phyloP scores from a whole-genome alignment of 2,888 invertebrate genomes.

The Craniophora ligustri region DNA sequence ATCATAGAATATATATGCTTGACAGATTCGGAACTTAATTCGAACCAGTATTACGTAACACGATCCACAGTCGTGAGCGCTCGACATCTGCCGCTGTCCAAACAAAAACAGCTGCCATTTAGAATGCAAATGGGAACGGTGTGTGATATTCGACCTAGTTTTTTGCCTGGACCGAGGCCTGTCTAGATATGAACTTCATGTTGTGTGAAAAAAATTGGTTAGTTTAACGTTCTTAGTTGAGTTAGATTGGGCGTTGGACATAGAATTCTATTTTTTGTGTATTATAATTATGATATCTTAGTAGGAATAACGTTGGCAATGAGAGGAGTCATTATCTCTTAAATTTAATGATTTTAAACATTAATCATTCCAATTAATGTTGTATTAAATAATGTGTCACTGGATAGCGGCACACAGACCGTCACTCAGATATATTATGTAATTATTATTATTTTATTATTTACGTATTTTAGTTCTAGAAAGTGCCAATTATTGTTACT shows the following conservation, averaged over 20 bases:
- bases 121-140: conserved; percentile 59
- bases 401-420: too few relatives aligned
- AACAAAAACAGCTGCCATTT: conserved; percentile 60
- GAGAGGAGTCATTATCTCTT: too few relatives aligned
- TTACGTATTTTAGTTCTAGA: too few relatives aligned
- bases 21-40: conserved; percentile 35
- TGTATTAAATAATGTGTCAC: too few relatives aligned
- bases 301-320: too few relatives aligned
- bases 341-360: too few relatives aligned
- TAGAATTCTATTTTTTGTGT: conserved; percentile 9
- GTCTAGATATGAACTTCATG: conserved; percentile 18
- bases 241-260: not conserved
- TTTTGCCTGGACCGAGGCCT: conserved; percentile 39
- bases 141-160: conserved; percentile 53
- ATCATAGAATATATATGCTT: too few relatives aligned
- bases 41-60: conserved; percentile 21
- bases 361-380: too few relatives aligned
- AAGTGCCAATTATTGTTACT: too few relatives aligned
- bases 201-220: conserved; percentile 3
- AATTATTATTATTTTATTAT: too few relatives aligned
- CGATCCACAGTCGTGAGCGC: conserved; percentile 13
- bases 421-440: too few relatives aligned
- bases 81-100: conserved; percentile 49
- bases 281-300: too few relatives aligned
- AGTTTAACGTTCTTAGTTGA: not conserved